Base-by-base conservation (phyloP, 2,888 invertebrate species). In the Caenorhabditis drosophilae region DNA sequence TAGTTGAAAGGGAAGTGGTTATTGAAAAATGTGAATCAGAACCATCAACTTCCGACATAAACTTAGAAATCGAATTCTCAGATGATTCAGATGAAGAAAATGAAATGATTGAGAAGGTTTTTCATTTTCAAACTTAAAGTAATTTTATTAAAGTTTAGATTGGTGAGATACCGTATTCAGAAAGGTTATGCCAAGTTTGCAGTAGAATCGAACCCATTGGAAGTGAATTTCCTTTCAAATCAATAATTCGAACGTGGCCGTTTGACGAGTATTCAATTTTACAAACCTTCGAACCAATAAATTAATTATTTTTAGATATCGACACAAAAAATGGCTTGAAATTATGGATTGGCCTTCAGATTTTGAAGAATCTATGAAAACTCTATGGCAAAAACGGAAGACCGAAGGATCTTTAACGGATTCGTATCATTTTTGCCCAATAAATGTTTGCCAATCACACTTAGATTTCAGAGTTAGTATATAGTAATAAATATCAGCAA, bases 61-160 rank as follows among this genome's bases (percentile, higher is more conserved):
- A 26, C 2, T 27, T 22, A 15, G 45, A 25, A 12, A 36, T 50
- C 2, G 60, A 67, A 22, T 64, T 53, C 47, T 72, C 72, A 0
- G 72, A 72, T 22, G 72, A 72, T 35, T 69, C 69, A 11, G 72
- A 72, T 23, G 69, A 63, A 27, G 72, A 72, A 31, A 61, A 55
- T 25, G 72, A 69, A 15, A 50, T 64, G 58, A 55, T 62, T 4
- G 56, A 57, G 23, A 67, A 67, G 48, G 25, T 34, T n/a, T 25
- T 26, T 12, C 20, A 16, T 26, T 16, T 49, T 25, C 25, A 22
- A 20, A 31, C 9, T 22, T 16, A 31, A 53, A 2, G 16, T 20
- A 41, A 20, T 6, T 41, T 6, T 20, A 36, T 42, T 11, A n/a
- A n/a, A 26, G 3, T 50, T n/a, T 18, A 52, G 16, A 34, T 54